These are phyloP conservation scores for Cheilosia urbana DNA, from an alignment of 2,888 invertebrate species.

Conservation along the genomic window DNA sequence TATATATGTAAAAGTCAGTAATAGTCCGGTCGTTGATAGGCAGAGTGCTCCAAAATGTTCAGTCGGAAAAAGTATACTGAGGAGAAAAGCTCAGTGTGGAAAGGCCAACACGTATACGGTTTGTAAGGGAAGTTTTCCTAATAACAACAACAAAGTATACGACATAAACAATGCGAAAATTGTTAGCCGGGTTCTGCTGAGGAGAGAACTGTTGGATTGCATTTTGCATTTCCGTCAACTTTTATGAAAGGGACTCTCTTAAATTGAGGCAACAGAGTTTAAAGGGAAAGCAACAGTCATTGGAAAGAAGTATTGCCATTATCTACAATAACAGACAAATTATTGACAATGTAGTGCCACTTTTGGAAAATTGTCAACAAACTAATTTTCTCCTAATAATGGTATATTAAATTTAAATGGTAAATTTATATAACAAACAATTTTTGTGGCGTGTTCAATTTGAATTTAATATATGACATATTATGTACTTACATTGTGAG, in stretches of 20 bases:
- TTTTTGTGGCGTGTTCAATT: too few relatives aligned
- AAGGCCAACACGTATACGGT: constrained; percentile 3
- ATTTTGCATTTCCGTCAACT: not conserved
- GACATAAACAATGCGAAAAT: constrained; percentile 47
- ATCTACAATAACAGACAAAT: not conserved
- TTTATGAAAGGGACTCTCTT: constrained; percentile 30
- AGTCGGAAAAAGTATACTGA: constrained; percentile 70
- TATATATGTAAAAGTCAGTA: constrained; percentile 8
- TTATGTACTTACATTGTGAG: too few relatives aligned
- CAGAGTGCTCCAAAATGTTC: constrained; percentile 50
- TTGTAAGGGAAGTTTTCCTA: constrained; percentile 10
- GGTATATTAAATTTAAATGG: too few relatives aligned
- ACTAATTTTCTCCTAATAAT: too few relatives aligned
- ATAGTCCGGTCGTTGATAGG: constrained; percentile 23
- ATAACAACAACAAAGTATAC: constrained; percentile 33
- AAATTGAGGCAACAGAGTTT: constrained; percentile 1
- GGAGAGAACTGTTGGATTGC: not conserved
- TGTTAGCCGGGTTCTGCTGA: constrained; percentile 19
- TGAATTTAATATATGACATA: too few relatives aligned
- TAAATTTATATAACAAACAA: too few relatives aligned
- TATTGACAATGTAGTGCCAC: too few relatives aligned
- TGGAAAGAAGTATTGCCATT: not conserved
- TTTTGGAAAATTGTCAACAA: too few relatives aligned
- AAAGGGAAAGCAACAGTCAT: constrained; percentile 2
- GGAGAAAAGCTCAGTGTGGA: constrained; percentile 55